Evolutionary conservation across 2,888 invertebrate species (phyloP).

Genomic region (Pegoplata infirma): DNA sequence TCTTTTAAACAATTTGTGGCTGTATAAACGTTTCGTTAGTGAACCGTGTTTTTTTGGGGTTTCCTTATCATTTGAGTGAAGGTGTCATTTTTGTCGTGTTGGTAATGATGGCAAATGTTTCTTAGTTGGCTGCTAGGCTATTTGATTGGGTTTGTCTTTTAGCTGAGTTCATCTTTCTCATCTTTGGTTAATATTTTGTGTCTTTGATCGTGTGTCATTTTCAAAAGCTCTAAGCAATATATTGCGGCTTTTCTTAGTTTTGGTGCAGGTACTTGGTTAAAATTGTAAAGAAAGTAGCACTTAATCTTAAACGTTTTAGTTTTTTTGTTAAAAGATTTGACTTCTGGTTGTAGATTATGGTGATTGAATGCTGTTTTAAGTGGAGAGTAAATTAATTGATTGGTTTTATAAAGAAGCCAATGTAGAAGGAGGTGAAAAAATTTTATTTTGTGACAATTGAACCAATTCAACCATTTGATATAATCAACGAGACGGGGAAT

Average conservation of each 20-base stretch:
- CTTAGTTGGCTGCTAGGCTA: background rate
- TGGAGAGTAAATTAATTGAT: no score
- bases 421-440: no score
- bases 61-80: background rate
- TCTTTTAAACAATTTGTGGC: background rate
- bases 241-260: background rate
- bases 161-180: background rate
- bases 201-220: background rate
- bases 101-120: conserved; percentile 3
- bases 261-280: no score
- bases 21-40: background rate
- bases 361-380: no score
- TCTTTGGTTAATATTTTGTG: background rate
- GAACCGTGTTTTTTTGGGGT: background rate
- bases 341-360: no score
- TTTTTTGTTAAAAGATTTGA: no score
- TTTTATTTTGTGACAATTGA: no score
- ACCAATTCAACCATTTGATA: no score
- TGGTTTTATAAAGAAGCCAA: no score
- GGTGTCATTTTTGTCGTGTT: conserved; percentile 29
- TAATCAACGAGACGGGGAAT: no score
- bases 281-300: background rate
- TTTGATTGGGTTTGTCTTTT: no score
- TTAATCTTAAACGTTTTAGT: background rate
- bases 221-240: background rate